Evolutionary conservation across 2,888 invertebrate species (phyloP).

Genomic region (Agrenia bidenticulata): DNA sequence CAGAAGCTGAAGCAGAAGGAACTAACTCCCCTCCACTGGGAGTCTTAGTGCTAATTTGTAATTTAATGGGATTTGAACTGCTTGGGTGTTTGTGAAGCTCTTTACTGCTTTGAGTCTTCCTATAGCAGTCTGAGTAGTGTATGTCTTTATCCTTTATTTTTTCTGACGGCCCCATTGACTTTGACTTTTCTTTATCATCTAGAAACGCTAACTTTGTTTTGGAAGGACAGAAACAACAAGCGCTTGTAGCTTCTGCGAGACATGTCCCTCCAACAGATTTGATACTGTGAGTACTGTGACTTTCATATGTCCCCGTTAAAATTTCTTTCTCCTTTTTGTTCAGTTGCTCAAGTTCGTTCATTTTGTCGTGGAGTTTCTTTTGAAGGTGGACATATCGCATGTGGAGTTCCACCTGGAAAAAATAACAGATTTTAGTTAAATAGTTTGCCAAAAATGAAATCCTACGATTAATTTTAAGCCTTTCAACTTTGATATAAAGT

Average conservation of each 20-base stretch:
- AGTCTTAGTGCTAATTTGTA: constrained; percentile 19
- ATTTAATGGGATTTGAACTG: background rate
- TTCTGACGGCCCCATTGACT: constrained; percentile 43
- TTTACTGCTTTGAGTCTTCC: constrained; percentile 50
- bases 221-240: constrained; percentile 50
- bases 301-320: constrained; percentile 52
- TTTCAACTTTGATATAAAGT: too few relatives aligned
- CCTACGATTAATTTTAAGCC: too few relatives aligned
- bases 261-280: constrained; percentile 37
- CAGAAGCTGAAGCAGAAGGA: constrained; percentile 39
- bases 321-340: constrained; percentile 79
- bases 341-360: constrained; percentile 79
- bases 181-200: constrained; percentile 49
- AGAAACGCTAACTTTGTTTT: constrained; percentile 23
- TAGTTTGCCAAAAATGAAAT: too few relatives aligned
- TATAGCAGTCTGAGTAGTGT: constrained; percentile 39
- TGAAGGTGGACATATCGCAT: constrained; percentile 89
- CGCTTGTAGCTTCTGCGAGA: constrained; percentile 41
- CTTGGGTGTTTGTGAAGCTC: constrained; percentile 35
- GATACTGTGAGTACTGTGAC: constrained; percentile 29
- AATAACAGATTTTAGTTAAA: constrained; percentile 15
- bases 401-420: constrained; percentile 75
- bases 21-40: constrained; percentile 31
- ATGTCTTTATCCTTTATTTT: constrained; percentile 33
- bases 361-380: constrained; percentile 76